Conservation (phyloP, 2,113 vertebrate species). For the Quiscalus mexicanus region DNA sequence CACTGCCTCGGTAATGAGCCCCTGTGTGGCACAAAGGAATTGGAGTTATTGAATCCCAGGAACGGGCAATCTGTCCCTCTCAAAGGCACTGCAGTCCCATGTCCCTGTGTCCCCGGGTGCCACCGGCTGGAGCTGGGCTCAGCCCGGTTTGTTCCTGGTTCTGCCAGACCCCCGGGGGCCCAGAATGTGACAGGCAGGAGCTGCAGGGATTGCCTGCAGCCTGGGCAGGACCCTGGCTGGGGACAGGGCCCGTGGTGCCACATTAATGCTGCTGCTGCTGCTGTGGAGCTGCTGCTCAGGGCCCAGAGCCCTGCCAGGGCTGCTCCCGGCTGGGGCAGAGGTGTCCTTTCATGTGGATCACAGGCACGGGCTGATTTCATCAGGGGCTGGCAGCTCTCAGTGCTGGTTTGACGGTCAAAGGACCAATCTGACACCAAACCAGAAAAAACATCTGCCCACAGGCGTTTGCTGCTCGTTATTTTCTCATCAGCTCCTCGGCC, state of each 20-base stretch:
- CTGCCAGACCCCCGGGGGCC: background rate
- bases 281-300: background rate
- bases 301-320: background rate
- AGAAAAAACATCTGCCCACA: background rate
- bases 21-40: background rate
- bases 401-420: background rate
- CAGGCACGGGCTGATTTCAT: background rate
- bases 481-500: background rate
- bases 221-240: background rate
- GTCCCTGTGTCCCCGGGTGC: background rate
- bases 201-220: background rate
- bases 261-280: background rate
- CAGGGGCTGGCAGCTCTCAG: background rate
- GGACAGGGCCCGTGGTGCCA: background rate
- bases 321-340: background rate
- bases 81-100: accelerated
- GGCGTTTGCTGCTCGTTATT: background rate
- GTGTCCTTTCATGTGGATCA: background rate
- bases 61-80: background rate
- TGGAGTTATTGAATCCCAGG: background rate
- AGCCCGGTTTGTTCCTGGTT: background rate
- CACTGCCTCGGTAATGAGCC: background rate
- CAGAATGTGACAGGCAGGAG: background rate
- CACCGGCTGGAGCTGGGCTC: background rate
- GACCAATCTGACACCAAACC: background rate